These are phyloP conservation scores for Zalophus californianus DNA, from an alignment of 2,797 vertebrate species.

Conservation along the genomic window DNA sequence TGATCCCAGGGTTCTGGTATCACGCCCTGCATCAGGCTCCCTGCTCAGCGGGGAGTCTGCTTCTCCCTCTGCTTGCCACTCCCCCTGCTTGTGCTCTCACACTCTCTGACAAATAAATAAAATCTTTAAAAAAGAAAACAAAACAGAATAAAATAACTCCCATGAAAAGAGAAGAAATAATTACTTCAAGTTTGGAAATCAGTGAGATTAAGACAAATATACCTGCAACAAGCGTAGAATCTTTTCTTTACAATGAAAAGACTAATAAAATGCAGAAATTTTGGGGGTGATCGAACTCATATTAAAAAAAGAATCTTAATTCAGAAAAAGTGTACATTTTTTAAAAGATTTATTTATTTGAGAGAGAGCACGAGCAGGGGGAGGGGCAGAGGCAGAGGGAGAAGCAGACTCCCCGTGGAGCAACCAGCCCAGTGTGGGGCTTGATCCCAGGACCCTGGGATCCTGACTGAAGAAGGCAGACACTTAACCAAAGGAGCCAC, in stretches of 20 bases:
- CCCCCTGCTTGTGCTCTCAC: neutral
- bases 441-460: neutral
- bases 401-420: neutral
- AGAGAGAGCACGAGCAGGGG: neutral
- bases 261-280: neutral
- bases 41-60: fast-evolving
- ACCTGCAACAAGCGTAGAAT: neutral
- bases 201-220: neutral
- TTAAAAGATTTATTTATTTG: neutral
- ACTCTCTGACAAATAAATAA: neutral
- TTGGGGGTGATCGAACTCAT: neutral
- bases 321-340: neutral
- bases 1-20: neutral
- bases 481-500: neutral
- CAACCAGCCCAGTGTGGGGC: neutral
- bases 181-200: neutral
- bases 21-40: neutral
- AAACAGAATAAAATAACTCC: neutral
- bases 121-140: neutral
- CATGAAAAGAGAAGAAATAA: neutral
- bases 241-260: neutral
- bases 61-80: neutral
- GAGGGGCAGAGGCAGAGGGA: neutral
- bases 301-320: neutral
- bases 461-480: too few species aligned